These are phyloP conservation scores for Pinna nobilis DNA, from an alignment of 1,140 invertebrate genomes.

Conservation along the genomic window DNA sequence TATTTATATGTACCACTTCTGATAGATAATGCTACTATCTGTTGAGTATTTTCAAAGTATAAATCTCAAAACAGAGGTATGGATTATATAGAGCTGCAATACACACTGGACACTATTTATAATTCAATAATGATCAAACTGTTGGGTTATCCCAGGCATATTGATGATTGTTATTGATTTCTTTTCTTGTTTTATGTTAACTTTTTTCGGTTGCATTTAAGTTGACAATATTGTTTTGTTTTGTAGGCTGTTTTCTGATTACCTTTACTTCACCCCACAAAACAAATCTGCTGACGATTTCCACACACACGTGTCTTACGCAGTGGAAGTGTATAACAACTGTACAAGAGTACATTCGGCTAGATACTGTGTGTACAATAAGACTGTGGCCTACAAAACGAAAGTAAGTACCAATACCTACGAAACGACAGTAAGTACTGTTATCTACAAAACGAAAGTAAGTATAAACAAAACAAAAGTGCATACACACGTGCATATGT, in stretches of 20 bases:
- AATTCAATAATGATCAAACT: too few relatives aligned
- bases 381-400: slow-evolving; percentile 42
- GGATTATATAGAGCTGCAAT: too few relatives aligned
- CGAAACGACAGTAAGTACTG: neutral
- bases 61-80: too few relatives aligned
- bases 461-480: neutral
- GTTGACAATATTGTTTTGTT: slow-evolving; percentile 16
- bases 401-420: slow-evolving; percentile 39
- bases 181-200: too few relatives aligned
- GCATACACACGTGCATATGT: too few relatives aligned
- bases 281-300: slow-evolving; percentile 62
- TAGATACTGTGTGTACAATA: slow-evolving; percentile 56
- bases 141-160: too few relatives aligned
- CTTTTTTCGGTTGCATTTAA: too few relatives aligned
- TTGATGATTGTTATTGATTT: too few relatives aligned
- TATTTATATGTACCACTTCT: too few relatives aligned
- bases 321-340: slow-evolving; percentile 45
- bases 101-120: too few relatives aligned
- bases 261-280: slow-evolving; percentile 61
- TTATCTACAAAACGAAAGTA: neutral
- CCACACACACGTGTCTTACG: slow-evolving; percentile 44
- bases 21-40: too few relatives aligned
- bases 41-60: too few relatives aligned
- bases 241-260: slow-evolving; percentile 68
- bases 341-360: slow-evolving; percentile 43